Base-by-base conservation (phyloP, 2,797 vertebrate genomes). In the Astyanax mexicanus region DNA sequence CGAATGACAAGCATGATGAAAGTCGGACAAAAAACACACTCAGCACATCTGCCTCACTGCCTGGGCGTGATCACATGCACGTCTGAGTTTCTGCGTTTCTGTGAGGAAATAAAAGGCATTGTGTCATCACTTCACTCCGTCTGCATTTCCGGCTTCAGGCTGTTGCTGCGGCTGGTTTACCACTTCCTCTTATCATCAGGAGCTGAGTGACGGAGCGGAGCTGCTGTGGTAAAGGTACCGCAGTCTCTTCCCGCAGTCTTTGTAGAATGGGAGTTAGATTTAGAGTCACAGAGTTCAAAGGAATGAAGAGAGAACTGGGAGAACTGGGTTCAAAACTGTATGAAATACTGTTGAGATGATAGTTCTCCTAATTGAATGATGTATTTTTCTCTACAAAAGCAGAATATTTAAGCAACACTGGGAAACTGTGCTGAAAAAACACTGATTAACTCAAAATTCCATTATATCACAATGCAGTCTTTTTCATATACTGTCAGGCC, bases 61-160 rank as follows among this genome's bases (percentile, higher is more conserved):
- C 21, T 52, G 47, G 9, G 27, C 17, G 21, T 75, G 52, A 35
- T 54, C 12, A 12, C 51, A 27, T 1, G 23, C 51, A 25, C 10
- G 10, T 69, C 51, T 21, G 44, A 69, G 25, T 66, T 12, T 67
- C 11, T 66, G 5, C 45, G 19, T 15, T 65, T 62, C 38, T 13
- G 19, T 13, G 12, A 10, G 55, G 35, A 69, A 69, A 40, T 40
- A 72, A 69, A 68, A 83, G 49, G 67, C 51, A 45, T 40, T 4
- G 62, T 78, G 72, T 83, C 75, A 83, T 73, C 75, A 60, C 51
- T 80, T 76, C 69, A 25, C 57, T 69, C 11, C 7, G 72, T 70
- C 69, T 66, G 67, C 72, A 75, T 67, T 80, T 76, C 68, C 58
- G 72, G 23, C 19, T 70, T 35, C 44, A 49, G 58, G 29, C 49